These are phyloP conservation scores for Drosophila meridiana DNA, from an alignment of 2,888 invertebrate genomes.

Conservation along the genomic window DNA sequence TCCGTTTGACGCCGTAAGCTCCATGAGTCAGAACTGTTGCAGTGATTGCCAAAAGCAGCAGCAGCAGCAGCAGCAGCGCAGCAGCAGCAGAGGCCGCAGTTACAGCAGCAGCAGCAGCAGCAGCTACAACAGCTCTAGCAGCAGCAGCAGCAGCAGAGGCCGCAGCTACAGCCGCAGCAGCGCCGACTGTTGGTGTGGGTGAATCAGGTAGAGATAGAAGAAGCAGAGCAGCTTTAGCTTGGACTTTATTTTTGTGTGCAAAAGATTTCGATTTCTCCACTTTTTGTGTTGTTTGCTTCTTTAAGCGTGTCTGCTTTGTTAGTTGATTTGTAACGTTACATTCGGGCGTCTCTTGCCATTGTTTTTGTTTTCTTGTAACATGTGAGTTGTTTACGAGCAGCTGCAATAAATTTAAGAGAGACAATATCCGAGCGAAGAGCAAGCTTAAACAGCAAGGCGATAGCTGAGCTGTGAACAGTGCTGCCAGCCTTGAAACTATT, in stretches of 20 bases:
- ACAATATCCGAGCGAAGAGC: constrained; percentile 36
- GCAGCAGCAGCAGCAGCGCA: constrained; percentile 9
- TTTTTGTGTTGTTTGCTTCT: constrained; percentile 51
- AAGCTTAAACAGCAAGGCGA: constrained; percentile 11
- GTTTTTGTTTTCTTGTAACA: constrained; percentile 29
- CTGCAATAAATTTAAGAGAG: constrained; percentile 51
- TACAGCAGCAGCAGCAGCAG: too few relatives aligned
- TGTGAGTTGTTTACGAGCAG: constrained; percentile 40
- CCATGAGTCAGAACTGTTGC: constrained; percentile 73
- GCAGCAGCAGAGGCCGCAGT: background rate
- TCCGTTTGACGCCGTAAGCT: constrained; percentile 77
- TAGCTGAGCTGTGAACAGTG: constrained; percentile 12
- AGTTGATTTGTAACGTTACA: constrained; percentile 57
- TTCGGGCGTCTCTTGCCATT: constrained; percentile 20
- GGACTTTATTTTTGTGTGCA: constrained; percentile 51
- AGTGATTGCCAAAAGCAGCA: constrained; percentile 61
- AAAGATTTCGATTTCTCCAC: constrained; percentile 69
- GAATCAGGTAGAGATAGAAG: constrained; percentile 11
- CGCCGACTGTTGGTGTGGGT: constrained; percentile 10
- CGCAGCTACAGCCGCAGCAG: constrained; percentile 1
- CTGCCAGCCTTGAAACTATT: constrained; percentile 2
- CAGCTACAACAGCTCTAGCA: background rate
- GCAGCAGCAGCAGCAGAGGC: constrained; percentile 2
- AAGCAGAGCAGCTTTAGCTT: constrained; percentile 26
- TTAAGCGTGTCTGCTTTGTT: constrained; percentile 61